Evolutionary conservation across 2,888 invertebrate species (phyloP), one percentile per base, ranked within the genome.

Genomic region (Acrobasis repandana): DNA sequence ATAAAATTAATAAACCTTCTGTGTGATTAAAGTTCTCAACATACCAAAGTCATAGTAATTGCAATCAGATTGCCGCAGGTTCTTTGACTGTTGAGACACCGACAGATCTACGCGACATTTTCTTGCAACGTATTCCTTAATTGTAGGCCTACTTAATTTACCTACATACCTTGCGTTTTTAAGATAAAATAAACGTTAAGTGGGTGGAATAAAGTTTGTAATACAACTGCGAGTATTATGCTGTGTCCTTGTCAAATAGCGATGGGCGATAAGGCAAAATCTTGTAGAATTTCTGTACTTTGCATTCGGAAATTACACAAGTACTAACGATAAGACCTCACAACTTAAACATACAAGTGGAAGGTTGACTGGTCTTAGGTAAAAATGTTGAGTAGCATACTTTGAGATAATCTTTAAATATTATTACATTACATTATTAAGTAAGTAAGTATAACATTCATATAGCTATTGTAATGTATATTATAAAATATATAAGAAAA

Each of bases 41-140:
- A 43, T 43, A 43, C 43, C 43, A 14, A 43, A 43, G n/a, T 43
- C 43, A 43, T 43, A 43, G 43, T 43, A 43, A 43, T 43, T 43
- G 43, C 43, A 43, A 14, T 43, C 43, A 43, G 43, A 43, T 43
- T 43, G 43, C 14, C 11, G 43, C 43, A n/a, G 43, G 5, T n/a
- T 43, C 43, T 43, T 43, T 43, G 43, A 43, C 43, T 43, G 43
- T 28, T 28, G 43, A 43, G 14, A n/a, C 5, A n/a, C 11, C 43
- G n/a, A 11, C 43, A 43, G 43, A 43, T n/a, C 43, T 14, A 5
- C 43, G 11, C 14, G n/a, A 43, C n/a, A 43, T 11, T 43, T 43
- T 6, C 43, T 43, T 14, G 28, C 28, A 28, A 28, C 28, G 28
- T 28, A 28, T 28, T 28, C 28, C 28, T 28, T 28, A 28, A 28